Conservation (phyloP, 1,140 invertebrate species). For the Glossosoma conforme region DNA sequence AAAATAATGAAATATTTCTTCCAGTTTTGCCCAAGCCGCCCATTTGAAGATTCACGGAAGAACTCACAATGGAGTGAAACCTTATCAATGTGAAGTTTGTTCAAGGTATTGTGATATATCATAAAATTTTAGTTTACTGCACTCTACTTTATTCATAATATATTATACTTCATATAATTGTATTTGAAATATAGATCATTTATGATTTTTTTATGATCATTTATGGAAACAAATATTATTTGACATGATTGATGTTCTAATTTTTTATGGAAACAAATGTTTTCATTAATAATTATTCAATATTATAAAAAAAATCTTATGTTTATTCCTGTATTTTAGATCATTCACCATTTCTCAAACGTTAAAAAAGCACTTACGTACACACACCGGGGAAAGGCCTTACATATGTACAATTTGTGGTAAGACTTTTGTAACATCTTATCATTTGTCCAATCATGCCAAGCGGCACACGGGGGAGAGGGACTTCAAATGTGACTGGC, state of each 20-base stretch:
- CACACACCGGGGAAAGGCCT: slow-evolving; percentile 25
- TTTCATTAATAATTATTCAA: background rate
- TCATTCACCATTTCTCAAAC: slow-evolving; percentile 25
- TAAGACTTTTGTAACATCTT: slow-evolving; percentile 25
- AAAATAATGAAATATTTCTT: slow-evolving; percentile 6
- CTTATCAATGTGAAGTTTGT: slow-evolving; percentile 28
- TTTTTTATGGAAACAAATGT: background rate
- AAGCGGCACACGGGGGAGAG: slow-evolving; percentile 24
- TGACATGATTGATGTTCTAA: background rate
- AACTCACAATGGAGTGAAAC: slow-evolving; percentile 25
- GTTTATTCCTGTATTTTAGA: slow-evolving; percentile 16
- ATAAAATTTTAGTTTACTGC: background rate
- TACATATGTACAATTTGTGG: slow-evolving; percentile 22
- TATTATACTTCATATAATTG: background rate
- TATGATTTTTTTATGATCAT: slow-evolving; percentile 2
- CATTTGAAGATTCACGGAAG: slow-evolving; percentile 25
- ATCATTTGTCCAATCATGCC: slow-evolving; percentile 24
- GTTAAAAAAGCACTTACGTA: slow-evolving; percentile 26
- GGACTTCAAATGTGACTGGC: slow-evolving; percentile 20
- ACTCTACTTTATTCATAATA: background rate
- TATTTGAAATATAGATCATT: background rate
- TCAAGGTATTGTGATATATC: slow-evolving; percentile 12
- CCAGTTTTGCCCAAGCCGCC: slow-evolving; percentile 24
- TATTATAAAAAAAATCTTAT: slow-evolving; percentile 4
- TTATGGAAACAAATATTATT: background rate